Percentiles rank a stretch among this genome's conserved stretches.
Conservation (phyloP, 2,797 vertebrate genomes). For the Gambelia wislizenii region DNA sequence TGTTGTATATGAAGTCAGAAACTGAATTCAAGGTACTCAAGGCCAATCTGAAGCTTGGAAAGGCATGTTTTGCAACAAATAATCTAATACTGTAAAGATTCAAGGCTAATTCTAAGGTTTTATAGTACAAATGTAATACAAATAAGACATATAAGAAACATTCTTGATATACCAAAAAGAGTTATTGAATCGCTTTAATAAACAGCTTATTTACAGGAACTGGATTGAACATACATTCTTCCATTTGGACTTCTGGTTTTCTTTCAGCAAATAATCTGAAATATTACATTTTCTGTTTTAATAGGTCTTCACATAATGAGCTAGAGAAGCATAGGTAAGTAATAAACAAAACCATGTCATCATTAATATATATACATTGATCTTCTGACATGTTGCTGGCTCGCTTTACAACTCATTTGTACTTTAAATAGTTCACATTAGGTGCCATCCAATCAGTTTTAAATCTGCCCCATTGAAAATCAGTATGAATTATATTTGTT, state of each 20-base stretch:
- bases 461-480: background rate
- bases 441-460: background rate
- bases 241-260: background rate
- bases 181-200: background rate
- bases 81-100: background rate
- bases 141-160: background rate
- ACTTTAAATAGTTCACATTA: background rate
- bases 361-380: background rate
- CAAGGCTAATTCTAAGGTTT: background rate
- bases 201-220: background rate
- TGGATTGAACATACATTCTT: background rate
- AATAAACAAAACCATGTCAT: background rate
- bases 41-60: background rate
- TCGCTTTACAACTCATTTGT: background rate
- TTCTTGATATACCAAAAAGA: no score
- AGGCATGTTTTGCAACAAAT: background rate
- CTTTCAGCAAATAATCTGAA: conserved; percentile 13
- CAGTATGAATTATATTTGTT: background rate
- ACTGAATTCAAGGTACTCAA: background rate
- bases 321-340: conserved; percentile 99
- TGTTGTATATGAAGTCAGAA: background rate
- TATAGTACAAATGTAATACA: background rate
- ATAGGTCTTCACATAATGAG: conserved; percentile 95
- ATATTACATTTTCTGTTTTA: conserved; percentile 52
- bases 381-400: background rate